phyloP scores from a whole-genome alignment of 2,888 invertebrate species.

The Limnephilus lunatus region DNA sequence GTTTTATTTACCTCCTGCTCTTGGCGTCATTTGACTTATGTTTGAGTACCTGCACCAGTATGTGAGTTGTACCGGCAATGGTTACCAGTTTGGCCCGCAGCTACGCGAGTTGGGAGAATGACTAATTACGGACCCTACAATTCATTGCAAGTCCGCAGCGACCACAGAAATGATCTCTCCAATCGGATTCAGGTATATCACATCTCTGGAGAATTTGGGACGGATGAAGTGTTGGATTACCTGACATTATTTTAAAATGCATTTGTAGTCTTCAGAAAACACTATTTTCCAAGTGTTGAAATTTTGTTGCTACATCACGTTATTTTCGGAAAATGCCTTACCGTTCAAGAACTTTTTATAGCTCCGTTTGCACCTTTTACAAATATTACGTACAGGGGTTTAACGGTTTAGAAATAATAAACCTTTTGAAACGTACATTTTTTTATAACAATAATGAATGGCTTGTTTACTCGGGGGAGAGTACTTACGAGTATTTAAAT shows the following conservation, averaged over 20 bases:
- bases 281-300: not conserved
- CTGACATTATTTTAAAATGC: not conserved
- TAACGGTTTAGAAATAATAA: conserved; percentile 16
- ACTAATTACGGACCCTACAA: conserved; percentile 25
- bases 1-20: conserved; percentile 48
- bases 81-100: not conserved
- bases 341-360: not conserved
- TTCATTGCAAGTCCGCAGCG: not conserved
- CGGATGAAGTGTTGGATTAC: conserved; percentile 5
- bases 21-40: conserved; percentile 37
- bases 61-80: not conserved
- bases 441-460: conserved; percentile 34
- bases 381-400: not conserved
- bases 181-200: conserved; percentile 7
- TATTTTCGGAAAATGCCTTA: not conserved
- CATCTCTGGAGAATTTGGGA: conserved; percentile 5
- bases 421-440: not conserved
- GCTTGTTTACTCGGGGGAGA: conserved; percentile 1
- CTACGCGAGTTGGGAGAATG: conserved; percentile 3
- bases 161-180: not conserved
- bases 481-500: conserved; percentile 30
- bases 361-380: not conserved
- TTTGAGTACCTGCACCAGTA: not conserved
- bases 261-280: not conserved
- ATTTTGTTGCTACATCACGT: not conserved